Percentiles rank a stretch among this genome's conserved stretches.
Conservation (phyloP, 2,797 vertebrate genomes). For the Aratinga solstitialis region DNA sequence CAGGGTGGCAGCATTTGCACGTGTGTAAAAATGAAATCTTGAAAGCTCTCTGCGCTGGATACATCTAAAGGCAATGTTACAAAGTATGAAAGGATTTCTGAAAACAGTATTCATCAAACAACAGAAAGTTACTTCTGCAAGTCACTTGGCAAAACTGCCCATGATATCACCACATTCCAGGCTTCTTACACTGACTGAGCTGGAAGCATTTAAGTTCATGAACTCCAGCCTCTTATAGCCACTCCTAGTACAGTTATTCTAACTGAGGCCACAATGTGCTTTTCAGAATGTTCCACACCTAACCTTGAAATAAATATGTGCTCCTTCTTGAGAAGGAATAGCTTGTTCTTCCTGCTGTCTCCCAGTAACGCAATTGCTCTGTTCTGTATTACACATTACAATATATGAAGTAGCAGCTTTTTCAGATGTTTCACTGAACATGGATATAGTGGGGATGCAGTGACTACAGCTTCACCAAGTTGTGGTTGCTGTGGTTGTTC, state of each 20-base stretch:
- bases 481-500: not conserved
- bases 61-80: not conserved
- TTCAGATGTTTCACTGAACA: not conserved
- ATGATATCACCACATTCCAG: conserved; percentile 67
- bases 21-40: not conserved
- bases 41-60: not conserved
- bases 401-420: not conserved
- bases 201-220: conserved; percentile 48
- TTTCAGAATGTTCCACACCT: not conserved
- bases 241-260: not conserved
- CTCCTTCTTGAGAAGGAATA: not conserved
- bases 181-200: conserved; percentile 33
- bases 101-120: not conserved
- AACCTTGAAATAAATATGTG: not conserved
- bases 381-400: not conserved
- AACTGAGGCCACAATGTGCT: not conserved
- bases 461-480: not conserved
- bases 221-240: conserved; percentile 42
- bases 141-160: conserved; percentile 41
- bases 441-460: not conserved
- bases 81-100: conserved; percentile 3
- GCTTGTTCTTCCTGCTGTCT: not conserved
- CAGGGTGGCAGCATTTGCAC: not conserved
- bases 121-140: conserved; percentile 5
- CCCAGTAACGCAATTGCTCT: rapidly evolving